phyloP scores from a whole-genome alignment of 2,888 invertebrate genomes.

The Aphelenchoides bicaudatus region DNA sequence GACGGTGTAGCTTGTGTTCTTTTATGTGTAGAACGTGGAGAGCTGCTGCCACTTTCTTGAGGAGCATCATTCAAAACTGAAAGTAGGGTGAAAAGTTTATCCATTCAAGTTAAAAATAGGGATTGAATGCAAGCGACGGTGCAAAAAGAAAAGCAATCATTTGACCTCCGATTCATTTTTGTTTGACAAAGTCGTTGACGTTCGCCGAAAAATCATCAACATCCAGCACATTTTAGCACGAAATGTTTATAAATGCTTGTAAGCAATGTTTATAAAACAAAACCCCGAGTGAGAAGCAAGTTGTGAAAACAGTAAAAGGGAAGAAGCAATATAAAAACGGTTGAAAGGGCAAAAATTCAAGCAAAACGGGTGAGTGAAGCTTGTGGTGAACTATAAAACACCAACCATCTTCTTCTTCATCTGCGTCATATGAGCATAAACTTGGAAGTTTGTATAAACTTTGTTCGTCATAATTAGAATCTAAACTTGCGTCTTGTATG shows the following conservation, averaged over 20 bases:
- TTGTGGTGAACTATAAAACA: conserved; percentile 9
- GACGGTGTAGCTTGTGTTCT: conserved; percentile 42
- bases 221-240: too few relatives aligned
- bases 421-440: conserved; percentile 39
- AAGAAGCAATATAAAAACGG: neutral
- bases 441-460: neutral
- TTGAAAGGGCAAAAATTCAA: neutral
- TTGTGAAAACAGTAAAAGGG: neutral
- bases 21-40: conserved; percentile 28
- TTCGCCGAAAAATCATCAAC: too few relatives aligned
- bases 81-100: neutral
- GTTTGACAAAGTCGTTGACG: too few relatives aligned
- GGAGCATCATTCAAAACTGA: conserved; percentile 17
- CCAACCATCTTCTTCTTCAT: conserved; percentile 32
- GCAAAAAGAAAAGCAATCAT: neutral
- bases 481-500: too few relatives aligned
- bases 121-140: neutral
- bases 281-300: neutral
- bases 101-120: neutral
- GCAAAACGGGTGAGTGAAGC: neutral
- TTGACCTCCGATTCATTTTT: too few relatives aligned
- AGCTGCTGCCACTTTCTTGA: conserved; percentile 19
- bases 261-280: neutral
- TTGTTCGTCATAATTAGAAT: neutral
- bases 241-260: neutral